Base-by-base conservation (phyloP, 2,113 vertebrate species). In the Dasyurus viverrinus region DNA sequence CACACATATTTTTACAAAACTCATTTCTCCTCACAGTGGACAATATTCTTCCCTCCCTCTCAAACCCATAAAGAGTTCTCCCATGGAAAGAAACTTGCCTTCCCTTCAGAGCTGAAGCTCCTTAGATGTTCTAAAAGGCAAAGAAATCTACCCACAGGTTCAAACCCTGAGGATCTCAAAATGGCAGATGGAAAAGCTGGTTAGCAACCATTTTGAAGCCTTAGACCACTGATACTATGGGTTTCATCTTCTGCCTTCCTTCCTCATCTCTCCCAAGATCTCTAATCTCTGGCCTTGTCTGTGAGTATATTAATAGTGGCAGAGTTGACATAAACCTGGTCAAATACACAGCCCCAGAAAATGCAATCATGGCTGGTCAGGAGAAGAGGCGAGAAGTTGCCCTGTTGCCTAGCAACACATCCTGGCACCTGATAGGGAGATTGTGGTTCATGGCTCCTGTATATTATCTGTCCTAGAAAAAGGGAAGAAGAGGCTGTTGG, bases 341-440 rank as follows among this genome's bases (percentile, higher is more conserved):
- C 52, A 2, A 52, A 30, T 26, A 42, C 48, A 47, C 14, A 12
- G 1, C 89, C 19, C 46, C 60, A 84, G 68, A 42, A 84, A 84
- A 84, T 84, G n/a, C 19, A 84, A 84, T 84, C 68, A 84, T 84
- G 54, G 42, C 57, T 57, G 91, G 53, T 27, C 68, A 42, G 25
- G 50, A 92, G 36, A 91, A 92, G 52, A 55, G 52, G 48, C 24
- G 1, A 53, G 89, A 57, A 52, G 52, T 93, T 11, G 0, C 52
- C 94, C 0, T 2, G 97, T 97, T 94, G 95, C 95, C 91, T 93
- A 90, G 96, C 95, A 97, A 97, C 96, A 52, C 91, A 91, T 94
- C 94, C 95, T 54, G 89, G 95, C 90, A 48, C 84, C 92, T 4
- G 0, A 91, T 42, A 84, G n/a, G 68, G 19, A 84, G 68, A 84